Evolutionary conservation across 1,140 invertebrate genomes (phyloP).

Genomic region (Bombus cullumanus): DNA sequence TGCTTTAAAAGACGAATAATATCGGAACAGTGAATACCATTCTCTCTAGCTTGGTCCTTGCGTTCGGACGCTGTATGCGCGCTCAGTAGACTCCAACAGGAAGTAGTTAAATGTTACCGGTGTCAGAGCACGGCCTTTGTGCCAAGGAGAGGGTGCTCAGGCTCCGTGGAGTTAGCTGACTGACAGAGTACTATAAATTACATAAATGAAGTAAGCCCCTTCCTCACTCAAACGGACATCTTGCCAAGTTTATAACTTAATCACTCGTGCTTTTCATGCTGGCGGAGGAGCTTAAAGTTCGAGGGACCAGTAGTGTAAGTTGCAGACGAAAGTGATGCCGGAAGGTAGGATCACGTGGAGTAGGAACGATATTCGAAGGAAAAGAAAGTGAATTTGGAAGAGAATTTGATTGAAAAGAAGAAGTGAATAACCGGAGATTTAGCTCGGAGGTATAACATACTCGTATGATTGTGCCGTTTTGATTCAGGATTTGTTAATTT

Average conservation of each 20-base stretch:
- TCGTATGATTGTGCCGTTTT: background rate
- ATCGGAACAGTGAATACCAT: slow-evolving; percentile 51
- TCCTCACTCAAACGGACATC: slow-evolving; percentile 71
- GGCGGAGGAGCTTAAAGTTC: slow-evolving; percentile 54
- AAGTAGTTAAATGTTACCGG: slow-evolving; percentile 77
- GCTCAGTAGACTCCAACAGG: slow-evolving; percentile 63
- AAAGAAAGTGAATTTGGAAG: background rate
- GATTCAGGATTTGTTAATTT: background rate
- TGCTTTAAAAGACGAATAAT: slow-evolving; percentile 53
- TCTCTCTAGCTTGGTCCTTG: slow-evolving; percentile 15
- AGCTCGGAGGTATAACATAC: background rate
- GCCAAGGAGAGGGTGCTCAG: slow-evolving; percentile 56
- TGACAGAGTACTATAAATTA: slow-evolving; percentile 76
- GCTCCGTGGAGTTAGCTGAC: slow-evolving; percentile 66
- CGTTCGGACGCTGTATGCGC: slow-evolving; percentile 24
- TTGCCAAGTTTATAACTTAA: slow-evolving; percentile 79
- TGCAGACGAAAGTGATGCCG: slow-evolving; percentile 15
- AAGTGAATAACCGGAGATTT: background rate
- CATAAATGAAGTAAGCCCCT: slow-evolving; percentile 77
- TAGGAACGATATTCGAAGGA: no score
- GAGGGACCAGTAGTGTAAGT: slow-evolving; percentile 35
- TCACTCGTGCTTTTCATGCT: slow-evolving; percentile 66
- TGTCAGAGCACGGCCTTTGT: slow-evolving; percentile 70
- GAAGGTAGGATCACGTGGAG: background rate
- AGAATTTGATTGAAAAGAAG: background rate